phyloP scores from a whole-genome alignment of 2,888 invertebrate genomes.

The Caenorhabditis doughertyi region DNA sequence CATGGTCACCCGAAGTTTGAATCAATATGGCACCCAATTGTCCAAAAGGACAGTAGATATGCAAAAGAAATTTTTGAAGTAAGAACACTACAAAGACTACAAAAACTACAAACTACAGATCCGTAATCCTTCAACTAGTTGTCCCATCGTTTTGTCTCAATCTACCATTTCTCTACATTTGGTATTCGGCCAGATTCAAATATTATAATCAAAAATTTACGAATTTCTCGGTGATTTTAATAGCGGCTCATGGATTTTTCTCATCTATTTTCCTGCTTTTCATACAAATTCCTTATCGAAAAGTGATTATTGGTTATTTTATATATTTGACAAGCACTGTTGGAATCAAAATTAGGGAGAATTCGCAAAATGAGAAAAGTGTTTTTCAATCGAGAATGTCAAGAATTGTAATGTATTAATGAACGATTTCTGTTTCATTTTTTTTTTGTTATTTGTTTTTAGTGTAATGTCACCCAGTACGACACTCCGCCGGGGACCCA shows the following conservation, averaged over 20 bases:
- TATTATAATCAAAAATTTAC: constrained; percentile 23
- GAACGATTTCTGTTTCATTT: too few species aligned
- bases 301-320: constrained; percentile 2
- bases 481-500: too few species aligned
- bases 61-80: constrained; percentile 1
- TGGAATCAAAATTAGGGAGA: neutral
- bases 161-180: neutral
- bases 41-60: neutral
- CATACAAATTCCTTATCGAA: constrained; percentile 19
- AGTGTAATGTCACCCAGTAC: too few species aligned
- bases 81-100: neutral
- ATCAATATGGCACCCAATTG: neutral
- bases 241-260: constrained; percentile 7
- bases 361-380: neutral
- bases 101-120: neutral
- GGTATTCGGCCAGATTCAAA: constrained; percentile 6
- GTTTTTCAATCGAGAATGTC: constrained; percentile 19
- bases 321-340: neutral
- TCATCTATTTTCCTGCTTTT: constrained; percentile 7
- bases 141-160: neutral
- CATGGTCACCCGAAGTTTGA: neutral
- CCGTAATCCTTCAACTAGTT: constrained; percentile 6
- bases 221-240: constrained; percentile 10
- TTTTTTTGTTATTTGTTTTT: too few species aligned
- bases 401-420: neutral